These are phyloP conservation scores for Drosophila mimica DNA, from an alignment of 2,888 invertebrate genomes.

Conservation along the genomic window DNA sequence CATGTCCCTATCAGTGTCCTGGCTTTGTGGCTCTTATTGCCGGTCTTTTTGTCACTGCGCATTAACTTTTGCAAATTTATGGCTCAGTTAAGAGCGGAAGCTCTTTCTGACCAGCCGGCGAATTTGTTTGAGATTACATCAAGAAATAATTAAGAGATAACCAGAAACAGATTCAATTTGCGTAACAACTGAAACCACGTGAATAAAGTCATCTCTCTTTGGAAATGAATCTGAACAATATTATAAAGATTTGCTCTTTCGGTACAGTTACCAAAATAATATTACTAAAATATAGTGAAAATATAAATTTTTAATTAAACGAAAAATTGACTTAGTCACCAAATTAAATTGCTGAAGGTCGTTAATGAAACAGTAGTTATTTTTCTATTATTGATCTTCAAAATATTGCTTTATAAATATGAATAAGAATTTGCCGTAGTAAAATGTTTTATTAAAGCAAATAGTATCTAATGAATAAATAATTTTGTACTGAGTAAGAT, in stretches of 20 bases:
- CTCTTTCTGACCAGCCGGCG: background rate
- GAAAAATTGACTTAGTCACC: no score
- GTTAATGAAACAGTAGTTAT: no score
- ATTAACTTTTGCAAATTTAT: slow-evolving; percentile 81
- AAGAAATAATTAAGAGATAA: slow-evolving; percentile 36
- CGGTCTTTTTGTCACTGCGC: slow-evolving; percentile 59
- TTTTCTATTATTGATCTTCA: no score
- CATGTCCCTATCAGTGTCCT: background rate
- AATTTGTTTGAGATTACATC: slow-evolving; percentile 38
- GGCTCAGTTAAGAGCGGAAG: slow-evolving; percentile 60
- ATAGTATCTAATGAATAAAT: background rate
- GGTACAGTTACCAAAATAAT: background rate
- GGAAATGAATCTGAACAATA: background rate
- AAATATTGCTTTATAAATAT: no score
- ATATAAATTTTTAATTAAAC: no score
- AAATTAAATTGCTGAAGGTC: no score
- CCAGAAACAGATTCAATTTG: slow-evolving; percentile 18
- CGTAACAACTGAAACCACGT: slow-evolving; percentile 1
- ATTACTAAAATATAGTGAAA: no score
- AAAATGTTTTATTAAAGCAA: background rate
- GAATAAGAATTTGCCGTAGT: background rate
- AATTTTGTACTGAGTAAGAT: background rate
- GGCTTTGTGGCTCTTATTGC: slow-evolving; percentile 28
- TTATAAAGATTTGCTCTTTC: background rate
- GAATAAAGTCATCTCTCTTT: background rate